Conservation (phyloP, 2,113 vertebrate genomes). For the Rhea americana region DNA sequence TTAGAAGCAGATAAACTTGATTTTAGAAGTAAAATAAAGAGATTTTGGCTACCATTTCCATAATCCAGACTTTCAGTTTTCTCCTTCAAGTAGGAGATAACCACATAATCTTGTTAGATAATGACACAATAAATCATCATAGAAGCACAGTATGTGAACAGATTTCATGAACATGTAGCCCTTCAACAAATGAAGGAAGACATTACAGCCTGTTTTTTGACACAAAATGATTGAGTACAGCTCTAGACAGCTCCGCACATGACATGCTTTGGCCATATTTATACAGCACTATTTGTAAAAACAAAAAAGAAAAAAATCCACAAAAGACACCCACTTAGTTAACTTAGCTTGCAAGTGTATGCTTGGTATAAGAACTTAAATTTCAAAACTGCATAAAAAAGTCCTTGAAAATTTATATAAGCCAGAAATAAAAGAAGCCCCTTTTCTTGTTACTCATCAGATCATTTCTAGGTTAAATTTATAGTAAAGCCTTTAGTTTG, state of each 20-base stretch:
- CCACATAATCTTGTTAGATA: neutral
- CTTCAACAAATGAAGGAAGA: conserved; percentile 40
- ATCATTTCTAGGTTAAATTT: neutral
- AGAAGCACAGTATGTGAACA: neutral
- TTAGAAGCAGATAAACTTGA: neutral
- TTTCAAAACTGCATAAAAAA: neutral
- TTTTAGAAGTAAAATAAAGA: neutral
- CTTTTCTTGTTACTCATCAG: conserved; percentile 23
- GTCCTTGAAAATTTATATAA: conserved; percentile 38
- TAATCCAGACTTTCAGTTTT: neutral
- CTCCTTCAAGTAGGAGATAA: neutral
- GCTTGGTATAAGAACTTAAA: neutral
- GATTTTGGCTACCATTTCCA: conserved; percentile 5
- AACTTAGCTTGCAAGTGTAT: neutral
- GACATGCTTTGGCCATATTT: conserved; percentile 38
- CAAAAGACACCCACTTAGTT: neutral
- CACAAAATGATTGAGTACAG: conserved; percentile 34
- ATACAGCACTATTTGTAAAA: conserved; percentile 50
- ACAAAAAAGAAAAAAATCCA: neutral
- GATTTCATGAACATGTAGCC: conserved; percentile 2
- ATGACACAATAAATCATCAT: neutral
- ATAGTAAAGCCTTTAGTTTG: conserved; percentile 49
- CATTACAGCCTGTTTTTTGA: neutral
- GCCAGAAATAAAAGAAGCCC: conserved; percentile 15
- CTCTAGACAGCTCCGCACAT: conserved; percentile 29